phyloP scores from a whole-genome alignment of 2,113 vertebrate genomes.

The Patagioenas fasciata region DNA sequence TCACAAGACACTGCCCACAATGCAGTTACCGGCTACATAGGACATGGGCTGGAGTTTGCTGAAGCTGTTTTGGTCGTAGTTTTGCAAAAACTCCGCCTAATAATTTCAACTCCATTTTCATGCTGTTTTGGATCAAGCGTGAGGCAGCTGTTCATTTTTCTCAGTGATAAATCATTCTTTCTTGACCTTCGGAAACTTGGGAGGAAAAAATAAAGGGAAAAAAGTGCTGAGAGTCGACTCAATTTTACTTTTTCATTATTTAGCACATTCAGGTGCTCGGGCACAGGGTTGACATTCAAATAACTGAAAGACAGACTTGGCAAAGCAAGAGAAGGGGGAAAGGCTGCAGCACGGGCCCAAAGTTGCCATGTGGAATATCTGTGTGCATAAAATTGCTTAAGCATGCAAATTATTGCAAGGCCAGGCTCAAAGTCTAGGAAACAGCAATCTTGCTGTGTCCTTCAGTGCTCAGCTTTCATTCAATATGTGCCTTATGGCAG shows the following conservation, averaged over 20 bases:
- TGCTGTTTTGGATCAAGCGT: neutral
- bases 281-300: neutral
- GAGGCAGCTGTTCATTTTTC: conserved; percentile 28
- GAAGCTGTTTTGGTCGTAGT: neutral
- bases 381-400: neutral
- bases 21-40: neutral
- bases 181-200: neutral
- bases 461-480: neutral
- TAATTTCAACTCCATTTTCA: neutral
- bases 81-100: neutral
- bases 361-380: neutral
- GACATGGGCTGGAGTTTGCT: neutral
- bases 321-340: neutral
- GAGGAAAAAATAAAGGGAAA: neutral
- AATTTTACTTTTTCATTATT: neutral
- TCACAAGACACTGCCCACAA: neutral
- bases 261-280: neutral
- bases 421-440: neutral
- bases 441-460: neutral
- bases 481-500: neutral
- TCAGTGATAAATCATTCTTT: neutral
- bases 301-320: neutral
- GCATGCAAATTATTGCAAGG: neutral
- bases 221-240: neutral
- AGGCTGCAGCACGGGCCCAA: neutral